Conservation (phyloP, 2,888 invertebrate species). For the Zygaena filipendulae region DNA sequence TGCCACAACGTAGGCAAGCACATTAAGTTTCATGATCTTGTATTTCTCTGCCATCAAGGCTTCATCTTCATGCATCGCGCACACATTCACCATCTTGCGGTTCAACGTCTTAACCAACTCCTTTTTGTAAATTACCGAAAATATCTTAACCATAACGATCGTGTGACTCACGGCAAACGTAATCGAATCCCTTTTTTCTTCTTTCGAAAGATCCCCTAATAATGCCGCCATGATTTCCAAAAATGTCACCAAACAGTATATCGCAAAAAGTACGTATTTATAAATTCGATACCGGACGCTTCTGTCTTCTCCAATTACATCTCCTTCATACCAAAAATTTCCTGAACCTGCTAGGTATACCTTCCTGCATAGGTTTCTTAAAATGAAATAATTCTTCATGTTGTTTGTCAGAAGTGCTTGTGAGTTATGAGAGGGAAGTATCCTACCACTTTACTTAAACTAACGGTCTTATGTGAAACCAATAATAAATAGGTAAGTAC, state of each 20-base stretch:
- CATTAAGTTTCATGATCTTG: slow-evolving; percentile 41
- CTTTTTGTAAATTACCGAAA: slow-evolving; percentile 36
- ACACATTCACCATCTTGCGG: slow-evolving; percentile 33
- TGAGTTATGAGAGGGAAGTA: too few relatives aligned
- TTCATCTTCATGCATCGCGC: slow-evolving; percentile 33
- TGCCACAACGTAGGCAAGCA: slow-evolving; percentile 28
- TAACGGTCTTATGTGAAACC: too few relatives aligned
- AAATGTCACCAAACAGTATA: slow-evolving; percentile 38
- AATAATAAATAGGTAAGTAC: too few relatives aligned
- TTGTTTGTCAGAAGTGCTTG: too few relatives aligned
- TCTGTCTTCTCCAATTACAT: slow-evolving; percentile 32
- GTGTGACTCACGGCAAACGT: slow-evolving; percentile 50
- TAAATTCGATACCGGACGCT: slow-evolving; percentile 31
- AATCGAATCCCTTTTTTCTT: slow-evolving; percentile 44
- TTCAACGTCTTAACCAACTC: slow-evolving; percentile 32
- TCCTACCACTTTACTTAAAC: too few relatives aligned
- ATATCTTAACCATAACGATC: slow-evolving; percentile 44
- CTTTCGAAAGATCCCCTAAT: slow-evolving; percentile 41
- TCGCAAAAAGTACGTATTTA: slow-evolving; percentile 25
- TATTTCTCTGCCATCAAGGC: slow-evolving; percentile 34
- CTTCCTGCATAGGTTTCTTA: slow-evolving; percentile 32
- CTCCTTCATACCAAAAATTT: slow-evolving; percentile 47
- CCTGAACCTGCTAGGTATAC: slow-evolving; percentile 44
- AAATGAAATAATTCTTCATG: slow-evolving; percentile 44
- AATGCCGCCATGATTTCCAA: slow-evolving; percentile 45